A percentile compares a stretch with the other conserved stretches of the same genome.
Evolutionary conservation across 2,888 invertebrate species (phyloP).

Genomic region (Trichogramma evanescens): DNA sequence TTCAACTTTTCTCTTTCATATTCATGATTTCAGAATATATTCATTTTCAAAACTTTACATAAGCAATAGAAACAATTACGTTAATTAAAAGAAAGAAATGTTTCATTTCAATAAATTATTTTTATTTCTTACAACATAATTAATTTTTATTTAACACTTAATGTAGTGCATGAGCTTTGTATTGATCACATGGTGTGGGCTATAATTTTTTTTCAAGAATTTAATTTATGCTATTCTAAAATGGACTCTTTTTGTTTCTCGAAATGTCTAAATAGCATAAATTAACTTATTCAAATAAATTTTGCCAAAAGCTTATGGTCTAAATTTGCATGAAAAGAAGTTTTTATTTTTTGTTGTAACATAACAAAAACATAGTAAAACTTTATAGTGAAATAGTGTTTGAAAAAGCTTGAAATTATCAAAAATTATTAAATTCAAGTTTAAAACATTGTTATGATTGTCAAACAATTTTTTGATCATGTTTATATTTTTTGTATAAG

Average conservation of each 20-base stretch:
- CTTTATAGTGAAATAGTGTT: background rate
- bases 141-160: too few relatives aligned
- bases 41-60: slow-evolving; percentile 22
- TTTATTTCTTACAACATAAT: too few relatives aligned
- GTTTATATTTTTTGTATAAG: too few relatives aligned
- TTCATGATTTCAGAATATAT: background rate
- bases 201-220: too few relatives aligned
- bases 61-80: slow-evolving; percentile 27
- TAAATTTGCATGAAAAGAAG: background rate
- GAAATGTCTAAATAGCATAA: background rate
- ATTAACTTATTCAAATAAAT: too few relatives aligned
- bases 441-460: too few relatives aligned
- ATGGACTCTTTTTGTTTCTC: background rate
- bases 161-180: too few relatives aligned
- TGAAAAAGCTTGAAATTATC: background rate
- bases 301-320: background rate
- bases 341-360: background rate
- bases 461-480: too few relatives aligned
- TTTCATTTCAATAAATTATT: too few relatives aligned
- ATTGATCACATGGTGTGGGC: too few relatives aligned
- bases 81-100: too few relatives aligned
- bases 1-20: slow-evolving; percentile 1
- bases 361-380: background rate
- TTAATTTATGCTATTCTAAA: background rate
- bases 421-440: too few relatives aligned